A percentile compares a stretch with the other conserved stretches of the same genome.
Evolutionary conservation across 2,113 vertebrate species (phyloP).

Genomic region (Phylloscopus trochilus): DNA sequence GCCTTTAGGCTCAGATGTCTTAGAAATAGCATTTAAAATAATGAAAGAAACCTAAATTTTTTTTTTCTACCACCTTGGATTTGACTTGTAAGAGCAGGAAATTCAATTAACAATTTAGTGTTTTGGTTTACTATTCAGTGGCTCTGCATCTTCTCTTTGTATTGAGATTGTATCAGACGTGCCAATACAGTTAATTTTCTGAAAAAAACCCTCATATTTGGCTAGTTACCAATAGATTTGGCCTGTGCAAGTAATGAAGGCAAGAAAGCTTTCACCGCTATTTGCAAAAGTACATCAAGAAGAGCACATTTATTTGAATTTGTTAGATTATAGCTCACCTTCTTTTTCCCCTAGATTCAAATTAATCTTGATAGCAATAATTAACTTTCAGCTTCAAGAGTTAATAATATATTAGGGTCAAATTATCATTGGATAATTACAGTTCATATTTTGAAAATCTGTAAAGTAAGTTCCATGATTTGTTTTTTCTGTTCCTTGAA

Average conservation of each 20-base stretch:
- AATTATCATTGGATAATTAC: conserved; percentile 11
- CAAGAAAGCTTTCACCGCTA: neutral
- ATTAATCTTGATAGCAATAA: conserved; percentile 27
- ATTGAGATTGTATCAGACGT: neutral
- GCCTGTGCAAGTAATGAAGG: neutral
- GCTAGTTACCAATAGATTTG: neutral
- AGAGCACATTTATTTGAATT: neutral
- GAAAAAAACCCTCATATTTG: neutral
- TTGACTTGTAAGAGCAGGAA: neutral
- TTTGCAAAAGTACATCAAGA: neutral
- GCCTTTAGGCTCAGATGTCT: neutral
- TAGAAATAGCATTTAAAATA: neutral
- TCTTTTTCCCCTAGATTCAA: neutral
- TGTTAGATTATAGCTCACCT: neutral
- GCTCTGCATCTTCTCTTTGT: neutral
- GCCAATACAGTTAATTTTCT: neutral
- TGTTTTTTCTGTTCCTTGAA: neutral
- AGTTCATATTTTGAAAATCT: conserved; percentile 16
- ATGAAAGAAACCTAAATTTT: neutral
- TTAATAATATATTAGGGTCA: conserved; percentile 38
- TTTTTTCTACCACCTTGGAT: neutral
- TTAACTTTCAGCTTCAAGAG: conserved; percentile 44
- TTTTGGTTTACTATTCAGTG: neutral
- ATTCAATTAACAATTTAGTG: neutral
- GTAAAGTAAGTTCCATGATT: neutral